phyloP scores from a whole-genome alignment of 2,113 vertebrate species.

The Chitala chitala region DNA sequence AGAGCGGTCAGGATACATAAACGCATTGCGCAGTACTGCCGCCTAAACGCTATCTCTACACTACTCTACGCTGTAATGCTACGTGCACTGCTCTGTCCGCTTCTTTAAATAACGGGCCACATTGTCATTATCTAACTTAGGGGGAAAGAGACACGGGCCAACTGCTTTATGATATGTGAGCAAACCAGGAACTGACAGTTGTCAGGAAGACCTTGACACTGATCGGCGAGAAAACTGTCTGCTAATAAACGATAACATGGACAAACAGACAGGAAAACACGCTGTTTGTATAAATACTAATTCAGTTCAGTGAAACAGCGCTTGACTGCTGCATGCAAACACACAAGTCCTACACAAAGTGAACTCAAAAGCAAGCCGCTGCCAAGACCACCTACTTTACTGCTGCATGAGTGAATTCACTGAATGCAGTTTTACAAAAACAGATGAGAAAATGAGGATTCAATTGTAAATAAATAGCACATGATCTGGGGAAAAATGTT shows the following conservation, averaged over 20 bases:
- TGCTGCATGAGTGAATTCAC: background rate
- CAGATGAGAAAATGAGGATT: no score
- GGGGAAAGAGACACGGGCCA: background rate
- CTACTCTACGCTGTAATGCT: conserved; percentile 37
- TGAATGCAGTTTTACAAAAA: background rate
- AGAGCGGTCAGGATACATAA: conserved; percentile 39
- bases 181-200: conserved; percentile 33
- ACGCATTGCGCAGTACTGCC: conserved; percentile 43
- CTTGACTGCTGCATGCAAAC: background rate
- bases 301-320: no score
- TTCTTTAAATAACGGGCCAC: conserved; percentile 11
- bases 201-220: conserved; percentile 51
- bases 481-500: no score
- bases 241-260: conserved; percentile 23
- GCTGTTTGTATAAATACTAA: background rate
- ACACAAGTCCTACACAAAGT: background rate
- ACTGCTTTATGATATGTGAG: conserved; percentile 38
- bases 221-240: background rate
- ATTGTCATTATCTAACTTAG: conserved; percentile 24
- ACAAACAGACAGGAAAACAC: background rate
- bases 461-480: no score
- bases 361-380: background rate
- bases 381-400: background rate
- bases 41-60: conserved; percentile 30
- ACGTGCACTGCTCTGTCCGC: background rate